Conservation (phyloP, 2,797 vertebrate genomes). For the Melanotaenia nigrans region DNA sequence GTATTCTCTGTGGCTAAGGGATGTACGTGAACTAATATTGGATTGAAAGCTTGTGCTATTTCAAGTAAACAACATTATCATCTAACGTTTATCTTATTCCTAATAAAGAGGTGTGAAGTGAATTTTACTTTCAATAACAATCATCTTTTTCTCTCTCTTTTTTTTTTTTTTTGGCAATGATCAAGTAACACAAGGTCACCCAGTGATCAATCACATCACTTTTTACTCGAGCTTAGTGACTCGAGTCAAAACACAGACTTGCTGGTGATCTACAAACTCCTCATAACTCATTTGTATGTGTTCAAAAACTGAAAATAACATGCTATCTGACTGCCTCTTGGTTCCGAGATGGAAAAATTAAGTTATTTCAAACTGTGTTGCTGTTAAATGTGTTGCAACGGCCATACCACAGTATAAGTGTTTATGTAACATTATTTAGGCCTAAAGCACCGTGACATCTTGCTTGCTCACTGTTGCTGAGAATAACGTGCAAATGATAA, state of each 20-base stretch:
- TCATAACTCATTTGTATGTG: neutral
- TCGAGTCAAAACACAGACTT: neutral
- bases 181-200: neutral
- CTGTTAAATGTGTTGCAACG: slow-evolving; percentile 23
- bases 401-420: slow-evolving; percentile 15
- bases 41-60: neutral
- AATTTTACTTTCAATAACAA: neutral
- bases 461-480: slow-evolving; percentile 13
- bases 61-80: neutral
- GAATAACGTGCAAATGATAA: slow-evolving; percentile 3
- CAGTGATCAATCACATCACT: neutral
- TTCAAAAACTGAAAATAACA: neutral
- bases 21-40: neutral
- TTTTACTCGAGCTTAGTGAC: neutral
- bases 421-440: slow-evolving; percentile 66
- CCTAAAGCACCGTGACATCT: slow-evolving; percentile 51
- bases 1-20: too few species aligned
- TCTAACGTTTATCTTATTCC: neutral
- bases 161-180: too few species aligned
- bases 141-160: neutral
- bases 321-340: neutral
- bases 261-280: neutral
- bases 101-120: neutral
- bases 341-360: neutral
- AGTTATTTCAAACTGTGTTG: slow-evolving; percentile 12